phyloP scores from a whole-genome alignment of 2,113 vertebrate species.

The Regulus satrapa region DNA sequence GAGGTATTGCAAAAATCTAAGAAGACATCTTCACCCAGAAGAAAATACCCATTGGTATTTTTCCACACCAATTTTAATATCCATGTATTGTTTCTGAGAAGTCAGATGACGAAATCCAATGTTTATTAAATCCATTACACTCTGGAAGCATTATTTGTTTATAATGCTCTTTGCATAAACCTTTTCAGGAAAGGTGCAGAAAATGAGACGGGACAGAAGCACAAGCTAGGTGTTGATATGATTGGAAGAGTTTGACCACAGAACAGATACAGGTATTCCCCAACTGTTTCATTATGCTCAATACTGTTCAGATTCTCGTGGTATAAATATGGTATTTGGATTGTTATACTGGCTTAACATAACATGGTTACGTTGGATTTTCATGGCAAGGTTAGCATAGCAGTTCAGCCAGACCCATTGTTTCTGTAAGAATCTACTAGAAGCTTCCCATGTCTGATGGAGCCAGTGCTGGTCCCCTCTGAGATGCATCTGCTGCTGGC shows the following conservation, averaged over 20 bases:
- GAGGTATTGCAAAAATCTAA: not conserved
- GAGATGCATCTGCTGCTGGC: not conserved
- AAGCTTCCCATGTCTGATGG: not conserved
- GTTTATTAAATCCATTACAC: not conserved
- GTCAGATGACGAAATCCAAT: not conserved
- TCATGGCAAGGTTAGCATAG: too few species aligned
- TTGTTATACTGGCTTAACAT: too few species aligned
- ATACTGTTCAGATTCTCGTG: not conserved
- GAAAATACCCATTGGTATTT: not conserved
- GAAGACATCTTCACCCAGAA: not conserved
- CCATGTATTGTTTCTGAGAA: not conserved
- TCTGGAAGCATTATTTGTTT: not conserved
- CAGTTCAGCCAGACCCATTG: too few species aligned
- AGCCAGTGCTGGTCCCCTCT: not conserved
- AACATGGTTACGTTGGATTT: too few species aligned
- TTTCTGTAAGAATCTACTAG: not conserved
- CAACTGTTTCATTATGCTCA: not conserved
- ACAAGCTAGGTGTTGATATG: not conserved
- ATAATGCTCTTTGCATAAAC: not conserved
- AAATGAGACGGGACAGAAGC: not conserved
- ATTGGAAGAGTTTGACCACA: not conserved
- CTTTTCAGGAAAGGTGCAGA: not conserved
- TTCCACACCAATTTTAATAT: not conserved
- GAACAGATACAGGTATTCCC: not conserved
- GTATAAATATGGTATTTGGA: not conserved